Percentiles rank a stretch among this genome's conserved stretches.
These are phyloP conservation scores for Drosophila ercepeae DNA, from an alignment of 1,140 invertebrate species.

Conservation along the genomic window DNA sequence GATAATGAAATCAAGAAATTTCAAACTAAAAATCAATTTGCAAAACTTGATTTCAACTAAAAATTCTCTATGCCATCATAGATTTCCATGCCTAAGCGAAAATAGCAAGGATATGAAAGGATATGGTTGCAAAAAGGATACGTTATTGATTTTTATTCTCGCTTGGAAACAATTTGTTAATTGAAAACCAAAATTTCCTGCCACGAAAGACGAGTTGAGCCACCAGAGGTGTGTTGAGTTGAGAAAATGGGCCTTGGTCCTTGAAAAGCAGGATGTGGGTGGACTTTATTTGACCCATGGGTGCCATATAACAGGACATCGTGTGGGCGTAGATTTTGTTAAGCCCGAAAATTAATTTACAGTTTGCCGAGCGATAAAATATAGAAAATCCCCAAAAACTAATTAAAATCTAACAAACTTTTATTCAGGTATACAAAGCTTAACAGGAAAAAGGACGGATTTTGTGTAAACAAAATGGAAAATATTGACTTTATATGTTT, in stretches of 20 bases:
- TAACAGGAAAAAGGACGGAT: not conserved
- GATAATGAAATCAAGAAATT: constrained; percentile 1
- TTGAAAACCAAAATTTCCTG: constrained; percentile 72
- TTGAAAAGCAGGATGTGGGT: constrained; percentile 5
- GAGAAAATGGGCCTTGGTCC: not conserved
- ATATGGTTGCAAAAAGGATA: not conserved
- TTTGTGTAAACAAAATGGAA: too few relatives aligned
- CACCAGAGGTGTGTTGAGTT: constrained; percentile 20
- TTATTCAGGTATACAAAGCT: not conserved
- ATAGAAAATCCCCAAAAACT: constrained; percentile 2
- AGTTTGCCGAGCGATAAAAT: constrained; percentile 32
- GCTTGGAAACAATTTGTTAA: constrained; percentile 67
- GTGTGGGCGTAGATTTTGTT: constrained; percentile 25
- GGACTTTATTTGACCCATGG: constrained; percentile 38
- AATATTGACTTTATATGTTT: too few relatives aligned
- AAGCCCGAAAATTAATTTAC: constrained; percentile 37
- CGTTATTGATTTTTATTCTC: constrained; percentile 26
- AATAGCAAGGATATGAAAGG: not conserved
- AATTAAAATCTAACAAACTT: constrained; percentile 6
- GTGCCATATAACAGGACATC: constrained; percentile 17
- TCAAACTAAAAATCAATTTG: not conserved
- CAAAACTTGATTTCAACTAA: too few relatives aligned
- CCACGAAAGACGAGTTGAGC: constrained; percentile 20
- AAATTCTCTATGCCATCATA: not conserved
- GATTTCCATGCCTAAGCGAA: not conserved